Conservation (phyloP, 2,113 vertebrate genomes). For the Poeciliopsis retropinna region DNA sequence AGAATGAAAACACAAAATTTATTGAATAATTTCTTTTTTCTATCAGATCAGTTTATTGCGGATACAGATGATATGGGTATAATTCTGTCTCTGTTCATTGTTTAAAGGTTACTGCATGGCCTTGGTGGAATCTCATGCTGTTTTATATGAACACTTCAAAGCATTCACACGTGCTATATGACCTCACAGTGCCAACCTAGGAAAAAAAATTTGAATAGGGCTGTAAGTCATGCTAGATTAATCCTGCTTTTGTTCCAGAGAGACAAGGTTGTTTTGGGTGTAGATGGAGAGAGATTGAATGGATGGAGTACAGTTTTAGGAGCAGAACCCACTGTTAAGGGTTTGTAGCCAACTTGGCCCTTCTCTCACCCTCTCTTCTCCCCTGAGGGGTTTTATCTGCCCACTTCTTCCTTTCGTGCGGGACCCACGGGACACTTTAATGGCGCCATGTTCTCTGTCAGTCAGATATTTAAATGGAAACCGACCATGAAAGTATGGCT, state of each 20-base stretch:
- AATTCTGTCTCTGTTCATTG: conserved; percentile 24
- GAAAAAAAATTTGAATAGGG: conserved; percentile 61
- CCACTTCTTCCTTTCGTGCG: conserved; percentile 75
- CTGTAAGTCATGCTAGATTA: conserved; percentile 78
- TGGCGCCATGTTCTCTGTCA: conserved; percentile 81
- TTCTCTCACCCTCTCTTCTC: conserved; percentile 71
- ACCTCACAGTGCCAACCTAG: conserved; percentile 57
- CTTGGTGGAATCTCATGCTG: conserved; percentile 51
- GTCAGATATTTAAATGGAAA: conserved; percentile 83
- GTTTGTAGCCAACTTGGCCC: conserved; percentile 59
- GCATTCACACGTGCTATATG: conserved; percentile 64
- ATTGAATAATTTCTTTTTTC: neutral
- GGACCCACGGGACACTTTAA: conserved; percentile 76
- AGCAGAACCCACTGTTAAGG: conserved; percentile 68
- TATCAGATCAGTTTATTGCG: neutral
- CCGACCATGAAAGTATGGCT: conserved; percentile 81
- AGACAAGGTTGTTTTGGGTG: conserved; percentile 79
- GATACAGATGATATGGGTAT: neutral
- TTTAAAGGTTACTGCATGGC: conserved; percentile 47
- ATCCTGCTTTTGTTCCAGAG: conserved; percentile 74
- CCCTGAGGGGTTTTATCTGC: conserved; percentile 77
- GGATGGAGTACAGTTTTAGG: conserved; percentile 68
- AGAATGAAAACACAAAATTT: neutral
- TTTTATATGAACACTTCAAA: conserved; percentile 55
- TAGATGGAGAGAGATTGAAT: conserved; percentile 59